These are phyloP conservation scores for Pyrocoelia pectoralis DNA, from an alignment of 2,888 invertebrate species.

Conservation along the genomic window DNA sequence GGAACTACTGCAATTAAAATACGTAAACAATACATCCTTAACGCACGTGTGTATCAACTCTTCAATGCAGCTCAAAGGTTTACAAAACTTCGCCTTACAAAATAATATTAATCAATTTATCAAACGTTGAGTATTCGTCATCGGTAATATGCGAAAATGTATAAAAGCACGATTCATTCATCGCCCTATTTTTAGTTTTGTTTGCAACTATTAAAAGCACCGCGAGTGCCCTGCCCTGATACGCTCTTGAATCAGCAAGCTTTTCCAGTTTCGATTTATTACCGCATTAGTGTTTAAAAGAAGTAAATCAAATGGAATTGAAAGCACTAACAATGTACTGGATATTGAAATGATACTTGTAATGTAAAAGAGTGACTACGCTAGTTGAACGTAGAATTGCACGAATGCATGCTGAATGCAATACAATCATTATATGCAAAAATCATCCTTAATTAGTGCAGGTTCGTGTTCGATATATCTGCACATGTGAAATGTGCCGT, in stretches of 20 bases:
- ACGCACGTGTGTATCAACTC: background rate
- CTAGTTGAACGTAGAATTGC: no score
- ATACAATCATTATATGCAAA: no score
- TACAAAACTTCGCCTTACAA: no score
- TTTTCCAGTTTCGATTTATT: slow-evolving; percentile 8
- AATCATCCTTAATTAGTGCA: no score
- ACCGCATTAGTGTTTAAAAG: background rate
- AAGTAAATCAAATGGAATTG: background rate
- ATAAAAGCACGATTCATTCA: slow-evolving; percentile 5
- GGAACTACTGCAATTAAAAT: slow-evolving; percentile 15
- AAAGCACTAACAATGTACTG: no score
- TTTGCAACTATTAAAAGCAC: background rate
- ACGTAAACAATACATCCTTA: background rate
- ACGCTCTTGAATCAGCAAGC: slow-evolving; percentile 2
- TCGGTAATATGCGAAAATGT: background rate
- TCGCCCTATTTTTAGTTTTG: slow-evolving; percentile 8
- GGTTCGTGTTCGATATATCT: no score
- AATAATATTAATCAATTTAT: no score
- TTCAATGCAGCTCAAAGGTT: background rate
- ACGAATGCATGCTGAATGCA: no score
- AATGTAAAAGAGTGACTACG: no score
- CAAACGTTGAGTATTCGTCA: background rate
- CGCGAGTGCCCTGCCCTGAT: background rate
- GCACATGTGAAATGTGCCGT: no score
- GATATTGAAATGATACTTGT: no score